These are phyloP conservation scores for Drosophila jambulina DNA, from an alignment of 1,140 invertebrate genomes.

Conservation along the genomic window DNA sequence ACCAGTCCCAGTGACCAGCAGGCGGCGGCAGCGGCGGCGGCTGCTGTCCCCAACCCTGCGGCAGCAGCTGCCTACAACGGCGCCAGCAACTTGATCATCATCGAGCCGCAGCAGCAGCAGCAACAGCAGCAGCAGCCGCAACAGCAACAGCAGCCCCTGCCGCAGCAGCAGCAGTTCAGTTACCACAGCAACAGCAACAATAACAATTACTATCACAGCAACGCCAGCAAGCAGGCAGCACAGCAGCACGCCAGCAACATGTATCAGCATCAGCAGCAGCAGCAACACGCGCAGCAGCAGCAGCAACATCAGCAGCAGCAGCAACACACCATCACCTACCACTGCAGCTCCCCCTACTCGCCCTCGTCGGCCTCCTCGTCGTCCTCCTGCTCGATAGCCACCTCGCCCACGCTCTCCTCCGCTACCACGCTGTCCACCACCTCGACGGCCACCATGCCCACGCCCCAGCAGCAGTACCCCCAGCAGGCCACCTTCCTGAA, in stretches of 20 bases:
- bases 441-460: slow-evolving; percentile 80
- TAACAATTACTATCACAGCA: slow-evolving; percentile 47
- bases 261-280: slow-evolving; percentile 69
- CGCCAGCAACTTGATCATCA: slow-evolving; percentile 81
- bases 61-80: slow-evolving; percentile 62
- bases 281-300: slow-evolving; percentile 61
- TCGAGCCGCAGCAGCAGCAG: slow-evolving; percentile 75
- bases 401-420: slow-evolving; percentile 76
- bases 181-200: slow-evolving; percentile 58
- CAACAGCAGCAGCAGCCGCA: slow-evolving; percentile 45
- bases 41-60: slow-evolving; percentile 54
- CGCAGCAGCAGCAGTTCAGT: slow-evolving; percentile 53
- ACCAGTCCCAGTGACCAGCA: slow-evolving; percentile 74
- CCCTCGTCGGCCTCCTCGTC: slow-evolving; percentile 82
- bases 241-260: slow-evolving; percentile 63
- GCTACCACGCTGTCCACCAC: slow-evolving; percentile 79
- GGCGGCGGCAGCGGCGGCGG: slow-evolving; percentile 39
- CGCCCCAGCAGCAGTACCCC: slow-evolving; percentile 71
- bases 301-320: slow-evolving; percentile 31
- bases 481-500: slow-evolving; percentile 69
- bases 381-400: slow-evolving; percentile 82
- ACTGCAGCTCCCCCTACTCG: slow-evolving; percentile 80
- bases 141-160: slow-evolving; percentile 38
- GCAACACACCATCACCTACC: slow-evolving; percentile 67
- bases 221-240: slow-evolving; percentile 55